phyloP scores from a whole-genome alignment of 2,888 invertebrate genomes.

The Epirrita christyi region DNA sequence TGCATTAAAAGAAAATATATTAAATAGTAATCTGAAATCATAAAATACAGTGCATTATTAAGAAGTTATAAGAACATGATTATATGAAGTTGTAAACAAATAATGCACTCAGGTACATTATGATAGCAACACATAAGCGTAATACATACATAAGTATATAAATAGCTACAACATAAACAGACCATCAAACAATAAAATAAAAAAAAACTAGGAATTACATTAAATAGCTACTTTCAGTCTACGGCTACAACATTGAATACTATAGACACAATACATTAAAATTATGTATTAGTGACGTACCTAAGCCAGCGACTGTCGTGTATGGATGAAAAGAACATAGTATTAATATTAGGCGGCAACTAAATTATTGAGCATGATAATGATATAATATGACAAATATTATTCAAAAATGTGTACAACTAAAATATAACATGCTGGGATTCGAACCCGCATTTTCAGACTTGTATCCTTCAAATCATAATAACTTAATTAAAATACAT shows the following conservation, averaged over 20 bases:
- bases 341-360: conserved; percentile 12
- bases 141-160: background rate
- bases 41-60: conserved; percentile 25
- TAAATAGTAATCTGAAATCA: conserved; percentile 28
- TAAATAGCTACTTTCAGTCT: conserved; percentile 18
- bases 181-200: background rate
- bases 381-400: no score
- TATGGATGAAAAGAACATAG: conserved; percentile 44
- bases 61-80: background rate
- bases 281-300: conserved; percentile 47
- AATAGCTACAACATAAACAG: background rate
- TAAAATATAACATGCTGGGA: no score
- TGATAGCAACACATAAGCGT: background rate
- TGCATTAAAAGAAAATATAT: conserved; percentile 39
- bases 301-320: conserved; percentile 55
- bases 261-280: conserved; percentile 11
- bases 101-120: conserved; percentile 16
- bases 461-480: no score
- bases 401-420: no score
- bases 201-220: conserved; percentile 4
- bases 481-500: no score
- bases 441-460: no score
- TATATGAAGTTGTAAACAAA: background rate
- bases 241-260: conserved; percentile 19
- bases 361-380: background rate